A percentile compares a stretch with the other conserved stretches of the same genome.
phyloP scores from a whole-genome alignment of 2,888 invertebrate genomes.

The Amitus sp. region DNA sequence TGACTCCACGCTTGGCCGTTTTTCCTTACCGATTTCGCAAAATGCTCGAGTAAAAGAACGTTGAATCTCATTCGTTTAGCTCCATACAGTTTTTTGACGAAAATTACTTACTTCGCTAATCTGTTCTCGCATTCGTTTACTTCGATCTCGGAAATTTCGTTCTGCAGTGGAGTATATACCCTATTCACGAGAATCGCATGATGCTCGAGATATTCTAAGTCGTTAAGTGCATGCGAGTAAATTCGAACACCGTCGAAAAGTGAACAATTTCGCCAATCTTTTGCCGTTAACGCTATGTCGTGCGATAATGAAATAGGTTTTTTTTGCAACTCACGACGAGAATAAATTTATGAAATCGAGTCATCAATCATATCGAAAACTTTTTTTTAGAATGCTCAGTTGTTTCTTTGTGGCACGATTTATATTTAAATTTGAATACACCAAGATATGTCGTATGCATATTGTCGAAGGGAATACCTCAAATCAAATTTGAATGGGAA shows the following conservation, averaged over 20 bases:
- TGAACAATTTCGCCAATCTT: background rate
- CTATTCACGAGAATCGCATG: background rate
- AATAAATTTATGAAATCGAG: background rate
- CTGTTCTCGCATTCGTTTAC: background rate
- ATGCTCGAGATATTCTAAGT: background rate
- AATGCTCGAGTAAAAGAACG: background rate
- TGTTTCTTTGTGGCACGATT: background rate
- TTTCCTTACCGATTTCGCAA: background rate
- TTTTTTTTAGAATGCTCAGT: background rate
- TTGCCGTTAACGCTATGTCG: no score
- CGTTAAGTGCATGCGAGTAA: no score
- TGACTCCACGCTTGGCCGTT: slow-evolving; percentile 6
- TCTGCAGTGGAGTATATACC: background rate
- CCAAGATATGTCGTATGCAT: background rate
- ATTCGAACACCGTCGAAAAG: background rate
- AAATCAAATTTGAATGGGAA: background rate
- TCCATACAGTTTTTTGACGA: background rate
- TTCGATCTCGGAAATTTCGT: background rate
- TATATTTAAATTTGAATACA: background rate
- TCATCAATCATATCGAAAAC: background rate
- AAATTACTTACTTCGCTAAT: background rate
- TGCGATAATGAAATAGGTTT: background rate
- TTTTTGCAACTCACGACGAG: background rate
- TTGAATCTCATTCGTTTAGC: background rate
- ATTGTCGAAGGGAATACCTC: background rate